A percentile compares a stretch with the other conserved stretches of the same genome.
phyloP scores from a whole-genome alignment of 2,797 vertebrate species.

The Premnoplex brunnescens region DNA sequence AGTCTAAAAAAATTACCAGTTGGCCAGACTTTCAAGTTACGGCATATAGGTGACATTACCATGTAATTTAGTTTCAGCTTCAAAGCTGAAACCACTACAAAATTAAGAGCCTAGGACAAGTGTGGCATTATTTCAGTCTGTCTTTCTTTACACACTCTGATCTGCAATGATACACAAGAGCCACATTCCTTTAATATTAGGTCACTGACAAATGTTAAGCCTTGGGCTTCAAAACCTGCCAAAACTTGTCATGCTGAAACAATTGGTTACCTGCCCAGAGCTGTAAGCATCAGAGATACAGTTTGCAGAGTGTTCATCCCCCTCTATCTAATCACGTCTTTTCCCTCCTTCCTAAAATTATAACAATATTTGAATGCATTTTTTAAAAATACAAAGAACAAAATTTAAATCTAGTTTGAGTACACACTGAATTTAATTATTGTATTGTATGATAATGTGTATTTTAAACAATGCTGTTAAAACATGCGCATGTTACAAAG shows the following conservation, averaged over 20 bases:
- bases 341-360: background rate
- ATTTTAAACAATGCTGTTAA: conserved; percentile 17
- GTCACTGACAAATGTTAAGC: conserved; percentile 62
- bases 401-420: background rate
- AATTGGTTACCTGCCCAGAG: conserved; percentile 41
- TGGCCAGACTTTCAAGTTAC: background rate
- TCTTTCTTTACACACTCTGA: conserved; percentile 22
- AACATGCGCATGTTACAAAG: background rate
- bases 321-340: background rate
- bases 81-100: background rate
- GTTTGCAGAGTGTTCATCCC: background rate
- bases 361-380: background rate
- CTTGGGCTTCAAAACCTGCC: conserved; percentile 57
- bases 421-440: conserved; percentile 1
- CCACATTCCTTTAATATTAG: conserved; percentile 60
- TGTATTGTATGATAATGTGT: background rate
- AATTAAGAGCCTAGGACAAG: conserved; percentile 29
- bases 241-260: conserved; percentile 38
- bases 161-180: background rate
- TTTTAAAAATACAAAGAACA: background rate
- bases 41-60: background rate
- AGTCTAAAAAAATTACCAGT: background rate
- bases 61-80: conserved; percentile 1
- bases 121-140: conserved; percentile 4
- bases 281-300: background rate